Evolutionary conservation across 2,113 vertebrate genomes (phyloP).

Genomic region (Athene cunicularia): DNA sequence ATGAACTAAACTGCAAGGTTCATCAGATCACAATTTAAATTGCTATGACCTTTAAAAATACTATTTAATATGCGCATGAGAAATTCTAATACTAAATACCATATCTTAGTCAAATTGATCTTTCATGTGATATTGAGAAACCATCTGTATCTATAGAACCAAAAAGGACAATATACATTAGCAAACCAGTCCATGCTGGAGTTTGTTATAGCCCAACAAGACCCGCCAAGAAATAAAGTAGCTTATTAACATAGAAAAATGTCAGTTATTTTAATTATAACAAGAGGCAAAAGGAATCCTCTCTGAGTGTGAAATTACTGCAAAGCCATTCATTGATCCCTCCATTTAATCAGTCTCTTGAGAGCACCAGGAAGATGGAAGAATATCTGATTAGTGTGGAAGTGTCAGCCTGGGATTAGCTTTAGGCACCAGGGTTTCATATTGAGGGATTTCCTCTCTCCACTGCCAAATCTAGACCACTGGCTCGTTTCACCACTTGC

Average conservation of each 20-base stretch:
- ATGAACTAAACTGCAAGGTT: conserved; percentile 31
- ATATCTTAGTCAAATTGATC: conserved; percentile 45
- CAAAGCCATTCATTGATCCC: conserved; percentile 31
- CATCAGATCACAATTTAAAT: conserved; percentile 49
- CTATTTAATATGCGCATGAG: conserved; percentile 42
- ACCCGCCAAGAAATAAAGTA: not conserved
- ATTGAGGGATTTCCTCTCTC: not conserved
- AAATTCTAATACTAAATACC: conserved; percentile 38
- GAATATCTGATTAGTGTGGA: not conserved
- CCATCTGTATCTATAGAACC: not conserved
- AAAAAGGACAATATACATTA: conserved; percentile 2
- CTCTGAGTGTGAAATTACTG: conserved; percentile 36
- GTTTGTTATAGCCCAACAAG: not conserved
- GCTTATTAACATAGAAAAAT: conserved; percentile 50
- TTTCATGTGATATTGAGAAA: conserved; percentile 4
- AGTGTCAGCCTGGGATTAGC: not conserved
- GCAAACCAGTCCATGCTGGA: not conserved
- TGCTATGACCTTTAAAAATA: conserved; percentile 60
- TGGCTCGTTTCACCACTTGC: not conserved
- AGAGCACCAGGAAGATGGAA: not conserved
- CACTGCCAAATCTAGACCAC: not conserved
- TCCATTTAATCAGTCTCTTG: conserved; percentile 38
- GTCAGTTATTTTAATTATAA: conserved; percentile 47
- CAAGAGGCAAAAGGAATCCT: not conserved
- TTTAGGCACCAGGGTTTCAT: not conserved